phyloP scores from a whole-genome alignment of 2,797 vertebrate species.

The Phrynocephalus forsythii region DNA sequence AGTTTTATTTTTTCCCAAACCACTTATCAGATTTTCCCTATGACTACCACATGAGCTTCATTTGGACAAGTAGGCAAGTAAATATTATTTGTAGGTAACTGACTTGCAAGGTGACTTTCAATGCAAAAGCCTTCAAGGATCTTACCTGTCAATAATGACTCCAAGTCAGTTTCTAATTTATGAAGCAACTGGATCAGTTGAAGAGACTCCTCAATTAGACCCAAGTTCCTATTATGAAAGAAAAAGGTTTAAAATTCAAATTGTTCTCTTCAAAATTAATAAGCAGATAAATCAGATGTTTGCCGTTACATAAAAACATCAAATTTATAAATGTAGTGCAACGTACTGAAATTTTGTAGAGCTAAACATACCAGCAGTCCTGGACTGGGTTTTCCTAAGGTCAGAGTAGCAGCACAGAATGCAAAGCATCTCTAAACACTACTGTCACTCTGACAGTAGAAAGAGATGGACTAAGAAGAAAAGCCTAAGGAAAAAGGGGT shows the following conservation, averaged over 20 bases:
- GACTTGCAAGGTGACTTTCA: neutral
- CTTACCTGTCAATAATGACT: slow-evolving; percentile 76
- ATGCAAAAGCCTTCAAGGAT: neutral
- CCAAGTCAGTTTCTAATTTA: slow-evolving; percentile 67
- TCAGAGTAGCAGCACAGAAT: neutral
- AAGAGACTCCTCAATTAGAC: slow-evolving; percentile 73
- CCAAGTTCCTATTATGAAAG: slow-evolving; percentile 72
- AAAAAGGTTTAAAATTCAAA: slow-evolving; percentile 1
- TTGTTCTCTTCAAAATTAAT: neutral
- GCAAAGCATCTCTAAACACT: neutral
- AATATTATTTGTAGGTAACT: neutral
- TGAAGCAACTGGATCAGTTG: slow-evolving; percentile 75
- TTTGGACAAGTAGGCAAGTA: neutral
- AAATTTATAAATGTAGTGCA: neutral
- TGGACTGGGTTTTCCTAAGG: neutral
- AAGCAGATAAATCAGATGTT: neutral
- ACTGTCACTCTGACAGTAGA: neutral
- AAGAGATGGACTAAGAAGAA: neutral
- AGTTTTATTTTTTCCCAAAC: too few relatives aligned
- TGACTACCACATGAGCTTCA: neutral
- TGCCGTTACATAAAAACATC: neutral
- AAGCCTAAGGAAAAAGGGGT: neutral
- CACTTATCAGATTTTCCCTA: neutral
- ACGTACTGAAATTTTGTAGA: neutral
- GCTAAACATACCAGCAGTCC: neutral